Evolutionary conservation across 2,888 invertebrate genomes (phyloP).

Genomic region (Amphipyra berbera): DNA sequence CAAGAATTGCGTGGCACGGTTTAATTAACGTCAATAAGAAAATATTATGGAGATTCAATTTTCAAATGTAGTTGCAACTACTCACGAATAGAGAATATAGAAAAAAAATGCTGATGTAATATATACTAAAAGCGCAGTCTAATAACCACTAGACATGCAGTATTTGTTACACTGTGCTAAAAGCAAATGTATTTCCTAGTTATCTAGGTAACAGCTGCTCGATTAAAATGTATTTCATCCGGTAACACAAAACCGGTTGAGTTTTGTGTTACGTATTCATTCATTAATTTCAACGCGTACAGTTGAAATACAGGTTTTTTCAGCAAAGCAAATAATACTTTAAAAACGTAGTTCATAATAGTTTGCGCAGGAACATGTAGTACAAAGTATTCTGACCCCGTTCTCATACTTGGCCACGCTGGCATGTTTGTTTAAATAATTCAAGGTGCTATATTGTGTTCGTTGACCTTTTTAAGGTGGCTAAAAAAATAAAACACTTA

Average conservation of each 20-base stretch:
- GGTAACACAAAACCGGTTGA: constrained; percentile 4
- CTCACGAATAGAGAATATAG: not conserved
- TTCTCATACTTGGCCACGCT: constrained; percentile 39
- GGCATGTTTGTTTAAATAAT: constrained; percentile 46
- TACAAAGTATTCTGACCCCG: constrained; percentile 35
- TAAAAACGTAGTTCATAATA: constrained; percentile 36
- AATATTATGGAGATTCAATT: constrained; percentile 15
- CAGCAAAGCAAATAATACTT: constrained; percentile 21
- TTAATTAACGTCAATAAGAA: constrained; percentile 19
- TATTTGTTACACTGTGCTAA: constrained; percentile 1
- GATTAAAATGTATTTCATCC: constrained; percentile 6
- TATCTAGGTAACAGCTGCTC: not conserved
- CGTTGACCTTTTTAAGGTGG: constrained; percentile 34
- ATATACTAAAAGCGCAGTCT: constrained; percentile 1
- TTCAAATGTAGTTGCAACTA: constrained; percentile 12
- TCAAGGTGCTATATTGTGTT: constrained; percentile 44
- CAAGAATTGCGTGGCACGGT: constrained; percentile 18
- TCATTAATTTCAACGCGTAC: constrained; percentile 16
- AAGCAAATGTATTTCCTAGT: too few species aligned
- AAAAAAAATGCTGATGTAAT: not conserved
- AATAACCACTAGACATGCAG: constrained; percentile 8
- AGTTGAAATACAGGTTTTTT: constrained; percentile 16
- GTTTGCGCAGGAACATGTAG: constrained; percentile 15
- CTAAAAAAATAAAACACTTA: constrained; percentile 12
- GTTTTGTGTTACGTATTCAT: constrained; percentile 20